Evolutionary conservation across 2,797 vertebrate species (phyloP).

Genomic region (Phoxinus dragarum): DNA sequence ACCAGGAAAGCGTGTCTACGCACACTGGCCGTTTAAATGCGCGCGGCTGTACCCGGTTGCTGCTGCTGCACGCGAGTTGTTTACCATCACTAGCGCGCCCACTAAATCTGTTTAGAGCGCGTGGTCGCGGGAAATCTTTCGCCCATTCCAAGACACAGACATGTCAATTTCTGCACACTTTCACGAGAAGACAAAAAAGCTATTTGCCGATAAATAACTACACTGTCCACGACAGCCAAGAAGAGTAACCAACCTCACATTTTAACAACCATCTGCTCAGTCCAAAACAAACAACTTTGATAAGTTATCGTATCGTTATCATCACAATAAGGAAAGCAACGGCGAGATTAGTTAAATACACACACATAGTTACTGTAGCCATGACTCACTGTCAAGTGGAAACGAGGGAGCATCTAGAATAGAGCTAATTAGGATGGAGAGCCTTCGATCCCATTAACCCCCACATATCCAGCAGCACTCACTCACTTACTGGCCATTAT

Average conservation of each 20-base stretch:
- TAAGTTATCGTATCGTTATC: neutral
- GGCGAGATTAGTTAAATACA: neutral
- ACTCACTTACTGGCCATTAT: neutral
- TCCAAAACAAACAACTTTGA: conserved; percentile 4
- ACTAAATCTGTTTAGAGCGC: conserved; percentile 22
- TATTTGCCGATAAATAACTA: neutral
- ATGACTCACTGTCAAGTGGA: neutral
- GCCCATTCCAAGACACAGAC: neutral
- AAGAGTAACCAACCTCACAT: neutral
- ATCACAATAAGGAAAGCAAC: neutral
- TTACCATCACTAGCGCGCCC: conserved; percentile 48
- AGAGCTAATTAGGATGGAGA: conserved; percentile 23
- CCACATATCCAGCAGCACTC: neutral
- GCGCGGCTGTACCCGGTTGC: conserved; percentile 15
- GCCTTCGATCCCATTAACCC: neutral
- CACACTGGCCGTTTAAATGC: conserved; percentile 25
- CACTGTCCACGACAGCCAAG: neutral
- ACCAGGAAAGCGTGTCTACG: neutral
- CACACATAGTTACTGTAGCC: neutral
- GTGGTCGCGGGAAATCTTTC: neutral
- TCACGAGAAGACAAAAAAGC: neutral
- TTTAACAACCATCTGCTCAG: neutral
- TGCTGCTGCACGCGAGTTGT: conserved; percentile 45
- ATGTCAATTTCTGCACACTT: neutral
- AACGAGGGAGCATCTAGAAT: neutral